Evolutionary conservation across 2,797 vertebrate genomes (phyloP).

Genomic region (Prionace glauca): DNA sequence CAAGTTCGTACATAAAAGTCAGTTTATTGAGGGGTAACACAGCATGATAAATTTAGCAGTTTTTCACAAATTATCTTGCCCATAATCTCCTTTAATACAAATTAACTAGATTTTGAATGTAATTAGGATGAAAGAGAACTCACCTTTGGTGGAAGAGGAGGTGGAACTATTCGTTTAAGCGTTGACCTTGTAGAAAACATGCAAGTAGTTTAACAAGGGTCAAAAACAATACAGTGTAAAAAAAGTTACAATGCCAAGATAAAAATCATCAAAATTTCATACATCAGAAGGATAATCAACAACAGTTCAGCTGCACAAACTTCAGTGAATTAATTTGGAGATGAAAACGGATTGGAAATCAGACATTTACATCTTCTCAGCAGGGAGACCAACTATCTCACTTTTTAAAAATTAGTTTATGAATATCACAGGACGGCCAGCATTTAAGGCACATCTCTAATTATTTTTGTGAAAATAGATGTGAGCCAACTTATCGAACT

Average conservation of each 20-base stretch:
- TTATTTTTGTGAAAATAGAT: background rate
- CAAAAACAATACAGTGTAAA: background rate
- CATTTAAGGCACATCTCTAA: background rate
- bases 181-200: slow-evolving; percentile 65
- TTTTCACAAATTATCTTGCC: background rate
- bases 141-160: slow-evolving; percentile 92
- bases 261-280: background rate
- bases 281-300: background rate
- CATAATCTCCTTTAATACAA: background rate
- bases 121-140: slow-evolving; percentile 40
- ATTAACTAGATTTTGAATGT: background rate
- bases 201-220: background rate
- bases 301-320: background rate
- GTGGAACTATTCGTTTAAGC: slow-evolving; percentile 74
- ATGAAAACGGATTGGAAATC: background rate
- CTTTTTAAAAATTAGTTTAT: background rate
- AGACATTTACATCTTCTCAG: background rate
- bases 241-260: background rate
- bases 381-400: background rate
- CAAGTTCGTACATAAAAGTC: background rate
- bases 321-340: background rate
- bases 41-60: background rate
- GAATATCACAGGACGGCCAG: background rate
- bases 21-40: background rate
- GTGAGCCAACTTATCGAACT: background rate